Base-by-base conservation (phyloP, 2,888 invertebrate genomes). In the Cephus sareptanus region DNA sequence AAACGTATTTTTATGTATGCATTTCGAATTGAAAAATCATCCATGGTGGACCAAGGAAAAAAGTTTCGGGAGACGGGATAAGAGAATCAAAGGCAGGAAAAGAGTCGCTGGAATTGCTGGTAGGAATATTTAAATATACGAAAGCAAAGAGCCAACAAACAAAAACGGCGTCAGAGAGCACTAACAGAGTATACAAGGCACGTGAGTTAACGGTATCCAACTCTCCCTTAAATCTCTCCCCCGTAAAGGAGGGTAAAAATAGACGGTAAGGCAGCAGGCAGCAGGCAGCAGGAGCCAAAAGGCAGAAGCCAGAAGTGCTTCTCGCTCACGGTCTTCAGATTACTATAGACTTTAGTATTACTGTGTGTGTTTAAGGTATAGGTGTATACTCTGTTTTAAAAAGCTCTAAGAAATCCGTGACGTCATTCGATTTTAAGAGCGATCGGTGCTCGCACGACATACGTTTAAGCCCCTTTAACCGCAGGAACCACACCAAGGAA, bases 91-190 rank as follows among this genome's bases (percentile, higher is more conserved):
- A 56, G 56, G 2, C 56, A 9, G 23, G 56, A 56, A 56, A 23
- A 56, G 9, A 23, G 23, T 15, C 9, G 23, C 23, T 56, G 56
- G 15, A 23, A 34, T 71, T 13, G 71, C 71, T 31, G 31, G 15
- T 1, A 71, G 71, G 12, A 71, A 71, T 71, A 71, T 71, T 71
- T 71, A 71, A 71, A 71, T 71, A 33, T 31, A 71, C 71, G 71
- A 9, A 12, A 71, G 34, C 33, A 15, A 12, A 71, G 71, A 23
- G 34, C 71, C 71, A 71, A 71, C 71, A 71, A 71, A 71, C 71
- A 71, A 31, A 31, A 31, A 34, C 13, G 71, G 31, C 33, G 31
- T 71, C 3, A 71, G 71, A 1, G 31, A 71, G 71, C 9, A 12
- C 71, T 71, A 31, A 71, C 71, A 12, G 71, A 71, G 71, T 71